These are phyloP conservation scores for Megastigmus dorsalis DNA, from an alignment of 2,888 invertebrate genomes.

Conservation along the genomic window DNA sequence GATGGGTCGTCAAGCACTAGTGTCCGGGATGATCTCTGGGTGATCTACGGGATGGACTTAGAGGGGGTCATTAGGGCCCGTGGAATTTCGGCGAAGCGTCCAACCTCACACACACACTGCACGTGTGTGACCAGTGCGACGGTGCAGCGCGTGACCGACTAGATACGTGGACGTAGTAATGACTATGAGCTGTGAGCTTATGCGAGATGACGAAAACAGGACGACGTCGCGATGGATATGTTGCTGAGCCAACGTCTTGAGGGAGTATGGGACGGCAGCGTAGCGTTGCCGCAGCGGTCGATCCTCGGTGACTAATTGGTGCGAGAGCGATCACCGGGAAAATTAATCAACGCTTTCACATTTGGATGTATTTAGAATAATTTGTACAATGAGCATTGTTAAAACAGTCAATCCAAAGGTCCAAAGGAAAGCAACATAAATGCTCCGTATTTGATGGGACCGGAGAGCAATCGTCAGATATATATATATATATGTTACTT, in stretches of 20 bases:
- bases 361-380: no score
- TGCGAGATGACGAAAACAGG: not conserved
- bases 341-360: no score
- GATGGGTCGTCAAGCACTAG: constrained; percentile 12
- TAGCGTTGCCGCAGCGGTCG: no score
- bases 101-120: no score
- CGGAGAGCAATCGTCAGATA: no score
- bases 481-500: no score
- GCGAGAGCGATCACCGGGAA: constrained; percentile 32
- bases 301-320: no score
- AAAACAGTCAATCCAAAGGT: no score
- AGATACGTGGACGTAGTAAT: not conserved
- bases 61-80: constrained; percentile 57
- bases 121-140: constrained; percentile 26
- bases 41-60: constrained; percentile 55
- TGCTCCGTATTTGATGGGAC: no score
- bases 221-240: constrained; percentile 18
- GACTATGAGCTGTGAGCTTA: no score
- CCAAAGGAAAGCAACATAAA: no score
- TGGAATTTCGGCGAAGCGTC: constrained; percentile 56
- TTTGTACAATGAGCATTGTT: no score
- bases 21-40: constrained; percentile 52
- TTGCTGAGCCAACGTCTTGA: not conserved
- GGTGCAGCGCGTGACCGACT: constrained; percentile 25
- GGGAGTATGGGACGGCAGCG: constrained; percentile 39